Base-by-base conservation (phyloP, 1,140 invertebrate genomes). In the Phymorhynchus buccinoides region DNA sequence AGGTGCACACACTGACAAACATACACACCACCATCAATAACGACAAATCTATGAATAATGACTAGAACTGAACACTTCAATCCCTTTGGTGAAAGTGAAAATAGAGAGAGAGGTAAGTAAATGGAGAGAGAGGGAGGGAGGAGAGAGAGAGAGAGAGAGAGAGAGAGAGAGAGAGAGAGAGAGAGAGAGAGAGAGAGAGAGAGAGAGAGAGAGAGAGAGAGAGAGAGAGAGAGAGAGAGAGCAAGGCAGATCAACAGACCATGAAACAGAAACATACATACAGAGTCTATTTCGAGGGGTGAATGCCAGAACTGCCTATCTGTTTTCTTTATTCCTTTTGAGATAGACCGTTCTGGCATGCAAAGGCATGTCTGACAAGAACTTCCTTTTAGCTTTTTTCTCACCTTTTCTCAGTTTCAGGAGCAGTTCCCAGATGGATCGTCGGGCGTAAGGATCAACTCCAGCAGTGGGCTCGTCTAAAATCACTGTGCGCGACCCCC, bases 381-480 rank as follows among this genome's bases (percentile, higher is more conserved):
- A n/a, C n/a, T n/a, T n/a, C n/a, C n/a, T n/a, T n/a, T n/a, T n/a
- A n/a, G n/a, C n/a, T n/a, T n/a, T n/a, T n/a, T 27, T 56, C 81
- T 78, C 87, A 94, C 94, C 93, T 91, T 93, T 90, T 89, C 94
- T 94, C 79, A 95, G 93, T 86, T 95, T 95, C 18, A 95, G 88
- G 16, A 95, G 87, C n/a, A 95, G 88, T 77, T 95, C 93, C 95
- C 95, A 95, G 87, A 95, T 95, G 16, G 93, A 87, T 77, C 92
- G 88, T 30, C 95, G 89, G 12, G 95, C 94, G 89, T 94, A 94
- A 16, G 94, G 94, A 91, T 95, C 95, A 75, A 95, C 94, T 78
- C 95, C 95, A 84, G 94, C 94, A 14, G 95, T 95, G 9, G 95
- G 95, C 88, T 95, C 95, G 92, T 95, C 95, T 35, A 95, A 88